Conservation (phyloP, 2,797 vertebrate species). For the Lacerta viridis region DNA sequence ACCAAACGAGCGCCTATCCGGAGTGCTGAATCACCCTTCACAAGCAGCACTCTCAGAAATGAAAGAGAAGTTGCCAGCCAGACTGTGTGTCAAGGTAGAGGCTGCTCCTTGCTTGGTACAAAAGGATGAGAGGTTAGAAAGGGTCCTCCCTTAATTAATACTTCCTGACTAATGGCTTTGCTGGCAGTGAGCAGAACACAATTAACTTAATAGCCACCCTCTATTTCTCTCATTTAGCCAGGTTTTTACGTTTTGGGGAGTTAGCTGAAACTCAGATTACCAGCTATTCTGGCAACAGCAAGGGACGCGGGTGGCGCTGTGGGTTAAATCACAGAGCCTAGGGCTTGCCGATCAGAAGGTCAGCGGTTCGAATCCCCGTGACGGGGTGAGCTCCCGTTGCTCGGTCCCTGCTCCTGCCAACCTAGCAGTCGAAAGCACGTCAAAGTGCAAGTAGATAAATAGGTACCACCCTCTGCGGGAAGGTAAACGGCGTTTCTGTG, state of each 20-base stretch:
- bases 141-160: conserved; percentile 68
- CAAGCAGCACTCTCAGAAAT: conserved; percentile 36
- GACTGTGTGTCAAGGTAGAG: conserved; percentile 25
- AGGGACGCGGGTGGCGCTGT: no score
- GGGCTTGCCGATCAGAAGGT: no score
- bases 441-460: no score
- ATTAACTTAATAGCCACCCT: conserved; percentile 42
- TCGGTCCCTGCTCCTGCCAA: no score
- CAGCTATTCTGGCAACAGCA: conserved; percentile 31
- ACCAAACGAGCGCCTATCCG: accelerated
- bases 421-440: no score
- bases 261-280: conserved; percentile 19
- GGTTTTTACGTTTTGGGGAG: conserved; percentile 24
- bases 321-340: no score
- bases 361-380: no score
- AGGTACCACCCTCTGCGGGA: no score
- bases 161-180: conserved; percentile 57
- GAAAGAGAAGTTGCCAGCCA: conserved; percentile 42
- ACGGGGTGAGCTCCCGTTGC: no score
- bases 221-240: conserved; percentile 4
- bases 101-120: conserved; percentile 38
- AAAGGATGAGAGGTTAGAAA: conserved; percentile 60
- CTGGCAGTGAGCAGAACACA: conserved; percentile 52
- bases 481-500: no score
- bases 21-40: conserved; percentile 31